Evolutionary conservation across 1,140 invertebrate species (phyloP).

Genomic region (Bicyclus anynana): DNA sequence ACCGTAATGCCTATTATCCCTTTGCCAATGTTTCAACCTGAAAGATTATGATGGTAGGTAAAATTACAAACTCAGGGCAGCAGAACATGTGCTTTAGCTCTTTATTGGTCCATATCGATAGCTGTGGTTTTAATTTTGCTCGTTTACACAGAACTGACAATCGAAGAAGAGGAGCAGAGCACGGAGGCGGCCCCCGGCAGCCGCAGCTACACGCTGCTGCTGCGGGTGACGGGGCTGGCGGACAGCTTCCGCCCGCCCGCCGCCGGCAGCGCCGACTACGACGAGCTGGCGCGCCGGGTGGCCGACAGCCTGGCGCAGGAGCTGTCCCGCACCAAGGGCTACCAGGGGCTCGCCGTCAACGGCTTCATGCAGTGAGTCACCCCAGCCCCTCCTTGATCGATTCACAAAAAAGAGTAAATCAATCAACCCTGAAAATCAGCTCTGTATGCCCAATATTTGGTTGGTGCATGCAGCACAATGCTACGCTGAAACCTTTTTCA

Average conservation of each 20-base stretch:
- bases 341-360: constrained; percentile 82
- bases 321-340: constrained; percentile 84
- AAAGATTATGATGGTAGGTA: too few relatives aligned
- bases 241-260: constrained; percentile 85
- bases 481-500: not conserved
- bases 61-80: too few relatives aligned
- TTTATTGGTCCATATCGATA: not conserved
- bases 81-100: too few relatives aligned
- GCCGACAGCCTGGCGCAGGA: constrained; percentile 80
- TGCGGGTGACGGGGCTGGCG: constrained; percentile 87
- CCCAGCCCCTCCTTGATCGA: not conserved
- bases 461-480: too few relatives aligned
- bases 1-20: too few relatives aligned
- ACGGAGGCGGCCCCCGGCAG: constrained; percentile 79
- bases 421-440: too few relatives aligned
- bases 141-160: constrained; percentile 38
- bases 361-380: constrained; percentile 84
- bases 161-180: constrained; percentile 70
- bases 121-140: not conserved
- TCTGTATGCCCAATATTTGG: too few relatives aligned
- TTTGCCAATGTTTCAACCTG: too few relatives aligned
- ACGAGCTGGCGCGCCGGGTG: constrained; percentile 84
- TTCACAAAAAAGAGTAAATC: too few relatives aligned
- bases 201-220: constrained; percentile 82
- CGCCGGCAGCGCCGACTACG: constrained; percentile 83